These are phyloP conservation scores for Hoplostethus mediterraneus DNA, from an alignment of 2,797 vertebrate genomes.

Conservation along the genomic window DNA sequence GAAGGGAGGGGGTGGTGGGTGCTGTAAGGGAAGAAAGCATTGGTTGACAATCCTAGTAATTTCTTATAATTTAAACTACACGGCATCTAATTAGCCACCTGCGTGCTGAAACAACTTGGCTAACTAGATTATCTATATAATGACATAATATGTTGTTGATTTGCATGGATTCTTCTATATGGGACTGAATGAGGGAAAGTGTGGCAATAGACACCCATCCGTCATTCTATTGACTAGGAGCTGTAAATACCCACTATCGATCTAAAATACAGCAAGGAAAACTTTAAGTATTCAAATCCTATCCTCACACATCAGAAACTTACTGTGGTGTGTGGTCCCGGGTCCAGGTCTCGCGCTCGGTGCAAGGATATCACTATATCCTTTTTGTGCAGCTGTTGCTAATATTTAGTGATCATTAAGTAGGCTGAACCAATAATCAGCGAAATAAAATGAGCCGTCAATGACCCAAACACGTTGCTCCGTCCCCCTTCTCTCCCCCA, in stretches of 20 bases:
- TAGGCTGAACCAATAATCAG: constrained; percentile 34
- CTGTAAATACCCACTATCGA: constrained; percentile 30
- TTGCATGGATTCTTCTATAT: constrained; percentile 36
- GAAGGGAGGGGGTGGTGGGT: constrained; percentile 70
- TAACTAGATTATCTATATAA: constrained; percentile 43
- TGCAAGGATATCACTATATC: constrained; percentile 47
- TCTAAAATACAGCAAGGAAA: constrained; percentile 46
- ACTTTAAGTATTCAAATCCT: constrained; percentile 58
- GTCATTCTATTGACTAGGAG: constrained; percentile 29
- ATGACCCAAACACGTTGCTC: constrained; percentile 80
- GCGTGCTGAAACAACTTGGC: constrained; percentile 68
- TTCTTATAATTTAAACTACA: constrained; percentile 11
- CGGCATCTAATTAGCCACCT: constrained; percentile 50
- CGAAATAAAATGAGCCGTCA: constrained; percentile 62
- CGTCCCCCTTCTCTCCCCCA: constrained; percentile 79
- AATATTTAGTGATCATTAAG: constrained; percentile 54
- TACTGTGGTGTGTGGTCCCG: constrained; percentile 75
- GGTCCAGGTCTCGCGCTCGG: constrained; percentile 66
- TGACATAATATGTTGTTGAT: constrained; percentile 34
- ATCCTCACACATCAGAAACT: constrained; percentile 70
- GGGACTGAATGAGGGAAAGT: constrained; percentile 51
- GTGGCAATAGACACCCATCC: constrained; percentile 35
- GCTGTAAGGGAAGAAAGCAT: constrained; percentile 48
- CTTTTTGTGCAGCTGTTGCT: constrained; percentile 50
- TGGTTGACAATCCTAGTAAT: constrained; percentile 21